Conservation (phyloP, 1,140 invertebrate genomes). For the Sycophaga agraensis region DNA sequence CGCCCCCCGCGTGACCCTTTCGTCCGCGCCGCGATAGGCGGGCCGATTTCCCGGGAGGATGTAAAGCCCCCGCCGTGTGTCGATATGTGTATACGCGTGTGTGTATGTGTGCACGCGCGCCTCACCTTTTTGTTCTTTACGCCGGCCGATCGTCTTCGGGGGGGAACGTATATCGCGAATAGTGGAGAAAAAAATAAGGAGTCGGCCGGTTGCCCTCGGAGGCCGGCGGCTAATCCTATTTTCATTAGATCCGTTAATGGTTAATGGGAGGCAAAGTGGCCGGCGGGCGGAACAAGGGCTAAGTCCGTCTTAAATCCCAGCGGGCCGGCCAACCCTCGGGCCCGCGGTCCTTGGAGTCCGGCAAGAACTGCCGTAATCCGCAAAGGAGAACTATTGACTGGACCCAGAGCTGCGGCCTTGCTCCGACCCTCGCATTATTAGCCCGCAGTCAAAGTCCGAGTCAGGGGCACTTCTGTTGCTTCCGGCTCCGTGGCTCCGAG, state of each 20-base stretch:
- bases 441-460: background rate
- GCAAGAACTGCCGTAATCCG: conserved; percentile 49
- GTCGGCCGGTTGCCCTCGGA: background rate
- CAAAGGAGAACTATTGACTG: conserved; percentile 54
- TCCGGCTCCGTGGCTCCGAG: background rate
- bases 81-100: no score
- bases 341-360: conserved; percentile 34
- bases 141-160: background rate
- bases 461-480: background rate
- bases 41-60: background rate
- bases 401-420: background rate
- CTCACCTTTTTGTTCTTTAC: background rate
- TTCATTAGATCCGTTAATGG: conserved; percentile 58
- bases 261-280: conserved; percentile 59
- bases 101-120: background rate
- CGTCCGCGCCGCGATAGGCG: background rate
- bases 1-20: conserved; percentile 11
- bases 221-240: conserved; percentile 52
- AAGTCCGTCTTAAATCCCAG: conserved; percentile 59
- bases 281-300: conserved; percentile 58
- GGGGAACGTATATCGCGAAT: no score
- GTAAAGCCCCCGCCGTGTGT: conserved; percentile 31
- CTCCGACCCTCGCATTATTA: background rate
- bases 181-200: no score
- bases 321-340: conserved; percentile 39